Evolutionary conservation across 2,113 vertebrate species (phyloP).

Genomic region (Pheucticus melanocephalus): DNA sequence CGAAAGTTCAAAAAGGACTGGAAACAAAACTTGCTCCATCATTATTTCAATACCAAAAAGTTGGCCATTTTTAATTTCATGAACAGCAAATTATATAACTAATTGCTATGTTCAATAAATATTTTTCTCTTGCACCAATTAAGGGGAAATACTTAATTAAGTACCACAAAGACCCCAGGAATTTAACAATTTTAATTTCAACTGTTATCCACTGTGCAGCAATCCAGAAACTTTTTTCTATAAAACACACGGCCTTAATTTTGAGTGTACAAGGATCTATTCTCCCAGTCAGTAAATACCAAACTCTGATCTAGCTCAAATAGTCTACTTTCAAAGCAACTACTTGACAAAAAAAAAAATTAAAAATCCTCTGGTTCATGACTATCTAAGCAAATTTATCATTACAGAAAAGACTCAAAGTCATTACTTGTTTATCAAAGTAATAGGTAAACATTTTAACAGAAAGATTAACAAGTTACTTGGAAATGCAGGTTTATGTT

Average conservation of each 20-base stretch:
- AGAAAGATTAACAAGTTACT: constrained; percentile 55
- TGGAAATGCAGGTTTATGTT: constrained; percentile 64
- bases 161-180: background rate
- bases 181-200: constrained; percentile 59
- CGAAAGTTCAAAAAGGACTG: constrained; percentile 38
- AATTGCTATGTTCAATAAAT: constrained; percentile 73
- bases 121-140: constrained; percentile 60
- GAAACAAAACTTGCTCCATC: constrained; percentile 56
- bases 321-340: constrained; percentile 55
- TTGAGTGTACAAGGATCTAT: constrained; percentile 41
- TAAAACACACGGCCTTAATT: constrained; percentile 43
- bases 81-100: constrained; percentile 73
- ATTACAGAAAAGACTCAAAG: constrained; percentile 64
- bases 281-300: constrained; percentile 42
- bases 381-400: constrained; percentile 47
- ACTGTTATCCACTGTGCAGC: constrained; percentile 48
- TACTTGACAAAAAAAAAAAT: background rate
- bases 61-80: background rate
- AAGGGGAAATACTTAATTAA: constrained; percentile 42
- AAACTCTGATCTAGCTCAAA: constrained; percentile 56
- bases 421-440: constrained; percentile 55
- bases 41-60: constrained; percentile 51
- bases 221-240: constrained; percentile 46
- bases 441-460: constrained; percentile 59
- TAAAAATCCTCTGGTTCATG: constrained; percentile 16